These are phyloP conservation scores for Acipenser ruthenus DNA, from an alignment of 2,797 vertebrate genomes.

Conservation along the genomic window DNA sequence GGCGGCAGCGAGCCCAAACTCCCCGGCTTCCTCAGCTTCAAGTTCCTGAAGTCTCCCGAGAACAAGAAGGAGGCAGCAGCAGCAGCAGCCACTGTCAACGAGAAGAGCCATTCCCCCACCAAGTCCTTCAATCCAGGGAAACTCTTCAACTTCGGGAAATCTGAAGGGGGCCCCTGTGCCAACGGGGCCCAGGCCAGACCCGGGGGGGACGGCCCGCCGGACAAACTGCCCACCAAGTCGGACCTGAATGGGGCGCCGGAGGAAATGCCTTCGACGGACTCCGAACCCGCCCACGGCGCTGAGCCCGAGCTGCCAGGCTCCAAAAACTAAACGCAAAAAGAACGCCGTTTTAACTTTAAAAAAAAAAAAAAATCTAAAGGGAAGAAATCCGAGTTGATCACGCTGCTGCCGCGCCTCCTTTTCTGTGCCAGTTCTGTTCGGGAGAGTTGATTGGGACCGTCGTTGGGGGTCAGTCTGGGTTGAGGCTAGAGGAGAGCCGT, in stretches of 20 bases:
- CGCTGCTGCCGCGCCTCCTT: slow-evolving; percentile 20
- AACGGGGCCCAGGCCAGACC: slow-evolving; percentile 54
- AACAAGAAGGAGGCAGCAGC: slow-evolving; percentile 66
- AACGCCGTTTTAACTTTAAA: slow-evolving; percentile 23
- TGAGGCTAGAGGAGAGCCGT: background rate
- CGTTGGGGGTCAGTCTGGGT: background rate
- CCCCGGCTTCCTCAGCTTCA: slow-evolving; percentile 90
- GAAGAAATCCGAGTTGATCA: slow-evolving; percentile 23
- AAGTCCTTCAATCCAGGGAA: slow-evolving; percentile 93
- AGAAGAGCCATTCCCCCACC: slow-evolving; percentile 84
- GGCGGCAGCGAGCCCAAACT: slow-evolving; percentile 79
- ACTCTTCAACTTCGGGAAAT: slow-evolving; percentile 87
- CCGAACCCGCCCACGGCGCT: slow-evolving; percentile 54
- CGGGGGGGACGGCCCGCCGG: slow-evolving; percentile 34
- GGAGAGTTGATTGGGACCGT: background rate
- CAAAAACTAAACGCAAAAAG: slow-evolving; percentile 58
- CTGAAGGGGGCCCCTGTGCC: slow-evolving; percentile 58
- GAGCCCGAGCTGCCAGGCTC: slow-evolving; percentile 64
- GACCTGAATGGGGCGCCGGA: slow-evolving; percentile 74
- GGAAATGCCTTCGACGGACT: slow-evolving; percentile 63
- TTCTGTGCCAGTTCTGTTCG: slow-evolving; percentile 6
- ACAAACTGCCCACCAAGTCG: slow-evolving; percentile 63
- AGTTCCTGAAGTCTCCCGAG: slow-evolving; percentile 92
- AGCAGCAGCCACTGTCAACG: slow-evolving; percentile 39
- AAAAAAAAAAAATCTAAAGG: slow-evolving; percentile 22